Conservation (phyloP, 2,797 vertebrate species). For the Sebastes minor region DNA sequence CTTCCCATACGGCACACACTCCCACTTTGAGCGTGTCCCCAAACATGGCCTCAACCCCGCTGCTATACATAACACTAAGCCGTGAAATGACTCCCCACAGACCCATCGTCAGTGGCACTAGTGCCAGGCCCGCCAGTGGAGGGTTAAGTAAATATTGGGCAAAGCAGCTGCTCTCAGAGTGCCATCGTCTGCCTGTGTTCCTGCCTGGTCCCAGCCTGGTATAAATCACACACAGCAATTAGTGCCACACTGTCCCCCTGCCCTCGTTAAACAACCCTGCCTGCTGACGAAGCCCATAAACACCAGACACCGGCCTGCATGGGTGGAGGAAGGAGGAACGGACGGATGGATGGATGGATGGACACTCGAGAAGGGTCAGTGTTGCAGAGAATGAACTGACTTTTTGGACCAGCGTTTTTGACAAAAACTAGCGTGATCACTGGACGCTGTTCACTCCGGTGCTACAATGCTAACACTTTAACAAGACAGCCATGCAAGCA, state of each 20-base stretch:
- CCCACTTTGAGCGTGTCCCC: conserved; percentile 39
- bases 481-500: neutral
- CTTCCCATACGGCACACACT: conserved; percentile 32
- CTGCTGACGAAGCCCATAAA: conserved; percentile 65
- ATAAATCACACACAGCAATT: conserved; percentile 83
- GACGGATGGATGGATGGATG: neutral
- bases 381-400: neutral
- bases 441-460: neutral
- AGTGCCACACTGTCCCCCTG: conserved; percentile 73
- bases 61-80: conserved; percentile 62
- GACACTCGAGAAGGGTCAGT: neutral
- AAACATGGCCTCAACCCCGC: conserved; percentile 37
- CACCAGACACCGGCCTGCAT: conserved; percentile 44
- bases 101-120: conserved; percentile 55
- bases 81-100: conserved; percentile 65
- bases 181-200: conserved; percentile 68
- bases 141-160: conserved; percentile 84
- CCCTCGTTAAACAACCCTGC: conserved; percentile 76
- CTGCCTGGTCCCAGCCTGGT: conserved; percentile 68
- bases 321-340: conserved; percentile 18
- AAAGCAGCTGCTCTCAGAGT: conserved; percentile 80
- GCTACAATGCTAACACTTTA: neutral
- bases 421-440: neutral
- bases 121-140: conserved; percentile 73
- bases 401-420: neutral